Evolutionary conservation across 2,113 vertebrate genomes (phyloP).

Genomic region (Phalacrocorax carbo): DNA sequence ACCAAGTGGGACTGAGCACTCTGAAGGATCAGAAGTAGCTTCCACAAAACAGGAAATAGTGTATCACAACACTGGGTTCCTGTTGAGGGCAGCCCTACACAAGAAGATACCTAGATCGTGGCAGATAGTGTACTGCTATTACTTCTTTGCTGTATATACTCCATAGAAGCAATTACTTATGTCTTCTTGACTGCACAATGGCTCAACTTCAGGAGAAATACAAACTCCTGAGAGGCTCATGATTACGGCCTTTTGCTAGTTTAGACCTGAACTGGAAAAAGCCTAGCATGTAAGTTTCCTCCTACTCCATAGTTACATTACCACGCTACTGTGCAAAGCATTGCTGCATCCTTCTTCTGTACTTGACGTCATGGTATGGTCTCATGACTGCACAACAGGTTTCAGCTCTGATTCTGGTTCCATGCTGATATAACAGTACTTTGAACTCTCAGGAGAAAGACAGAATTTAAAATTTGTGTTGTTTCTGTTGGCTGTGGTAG

Average conservation of each 20-base stretch:
- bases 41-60: background rate
- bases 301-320: background rate
- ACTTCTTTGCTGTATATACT: background rate
- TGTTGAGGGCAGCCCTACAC: background rate
- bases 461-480: background rate
- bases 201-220: background rate
- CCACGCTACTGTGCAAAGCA: background rate
- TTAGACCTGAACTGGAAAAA: background rate
- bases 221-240: background rate
- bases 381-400: background rate
- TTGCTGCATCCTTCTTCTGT: background rate
- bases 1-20: background rate
- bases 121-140: background rate
- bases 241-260: background rate
- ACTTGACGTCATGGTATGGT: background rate
- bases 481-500: background rate
- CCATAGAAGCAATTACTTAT: background rate
- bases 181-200: background rate
- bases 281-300: background rate
- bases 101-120: background rate
- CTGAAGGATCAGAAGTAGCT: background rate
- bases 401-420: background rate
- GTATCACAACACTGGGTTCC: background rate
- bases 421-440: background rate
- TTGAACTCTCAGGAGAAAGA: background rate